These are phyloP conservation scores for Sepiola atlantica DNA, from an alignment of 2,888 invertebrate species.

Conservation along the genomic window DNA sequence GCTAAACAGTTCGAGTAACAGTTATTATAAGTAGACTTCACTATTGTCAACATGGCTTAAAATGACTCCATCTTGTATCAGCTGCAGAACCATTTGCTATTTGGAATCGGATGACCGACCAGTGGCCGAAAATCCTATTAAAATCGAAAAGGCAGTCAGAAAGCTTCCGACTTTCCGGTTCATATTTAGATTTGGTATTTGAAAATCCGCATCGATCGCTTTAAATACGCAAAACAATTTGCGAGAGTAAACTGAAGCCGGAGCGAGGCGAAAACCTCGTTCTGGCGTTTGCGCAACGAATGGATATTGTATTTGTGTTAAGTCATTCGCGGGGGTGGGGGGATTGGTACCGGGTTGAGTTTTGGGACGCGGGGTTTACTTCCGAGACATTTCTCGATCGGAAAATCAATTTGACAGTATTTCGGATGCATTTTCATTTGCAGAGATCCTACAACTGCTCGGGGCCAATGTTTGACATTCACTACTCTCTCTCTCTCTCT, in stretches of 20 bases:
- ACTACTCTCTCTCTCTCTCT: neutral
- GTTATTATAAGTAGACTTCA: neutral
- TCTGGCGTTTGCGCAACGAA: neutral
- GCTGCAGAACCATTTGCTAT: neutral
- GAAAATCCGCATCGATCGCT: neutral
- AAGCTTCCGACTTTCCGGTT: neutral
- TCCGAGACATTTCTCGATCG: neutral
- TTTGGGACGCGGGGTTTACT: neutral
- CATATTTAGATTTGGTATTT: neutral
- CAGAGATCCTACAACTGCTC: neutral
- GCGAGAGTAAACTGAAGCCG: neutral
- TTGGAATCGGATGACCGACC: neutral
- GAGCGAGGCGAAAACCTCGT: neutral
- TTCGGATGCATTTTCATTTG: neutral
- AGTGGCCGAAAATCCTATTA: neutral
- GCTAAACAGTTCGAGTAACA: neutral
- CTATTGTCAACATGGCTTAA: neutral
- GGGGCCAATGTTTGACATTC: neutral
- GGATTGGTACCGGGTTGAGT: neutral
- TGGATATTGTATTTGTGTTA: neutral
- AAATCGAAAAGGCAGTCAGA: neutral
- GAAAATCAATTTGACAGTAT: neutral
- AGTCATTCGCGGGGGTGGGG: neutral
- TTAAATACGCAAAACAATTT: neutral
- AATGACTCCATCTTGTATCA: neutral